Base-by-base conservation (phyloP, 2,888 invertebrate genomes). In the Cephonodes hylas region DNA sequence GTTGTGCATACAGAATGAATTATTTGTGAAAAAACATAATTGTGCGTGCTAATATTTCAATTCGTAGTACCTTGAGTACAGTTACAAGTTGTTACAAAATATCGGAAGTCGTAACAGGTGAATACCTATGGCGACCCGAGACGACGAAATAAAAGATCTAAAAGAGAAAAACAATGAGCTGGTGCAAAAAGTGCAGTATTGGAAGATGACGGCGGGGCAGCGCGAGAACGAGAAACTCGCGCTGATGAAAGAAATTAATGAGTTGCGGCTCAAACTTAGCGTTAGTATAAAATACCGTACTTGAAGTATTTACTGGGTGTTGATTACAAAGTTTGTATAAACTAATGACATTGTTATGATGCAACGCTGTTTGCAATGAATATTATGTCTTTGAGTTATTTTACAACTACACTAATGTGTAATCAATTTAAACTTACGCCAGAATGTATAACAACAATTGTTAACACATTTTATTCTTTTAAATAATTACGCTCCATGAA, bases 161-260 rank as follows among this genome's bases (percentile, higher is more conserved):
- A 82, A 75, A 64, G 81, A 84, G 65, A 83, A 79, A 77, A 93
- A 93, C 69, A 88, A 77, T 76, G 88, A 90, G 64, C 72, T 93
- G 67, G 91, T 81, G 1, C 82, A 85, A 62, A 85, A 85, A 66
- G 81, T 88, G 6, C 91, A 93, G 60, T 81, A 81, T 72, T 90
- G 85, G 87, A 91, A 89, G 73, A 80, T 89, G 77, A 79, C 81
- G 38, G 86, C 88, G 8, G 87, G 83, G 18, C 84, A 88, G 63
- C 79, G 77, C 27, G 89, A 91, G 31, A 84, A 84, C 61, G 91
- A 93, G 48, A 91, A 89, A 68, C 67, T 90, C 1, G 83, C 83
- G 10, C 73, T 92, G 10, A 86, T 89, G 80, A 91, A 86, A 60
- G 91, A 93, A 76, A 81, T 80, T 22, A 91, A 88, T 66, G 89